phyloP scores from a whole-genome alignment of 1,140 invertebrate genomes.

The Philopotamus ludificatus region DNA sequence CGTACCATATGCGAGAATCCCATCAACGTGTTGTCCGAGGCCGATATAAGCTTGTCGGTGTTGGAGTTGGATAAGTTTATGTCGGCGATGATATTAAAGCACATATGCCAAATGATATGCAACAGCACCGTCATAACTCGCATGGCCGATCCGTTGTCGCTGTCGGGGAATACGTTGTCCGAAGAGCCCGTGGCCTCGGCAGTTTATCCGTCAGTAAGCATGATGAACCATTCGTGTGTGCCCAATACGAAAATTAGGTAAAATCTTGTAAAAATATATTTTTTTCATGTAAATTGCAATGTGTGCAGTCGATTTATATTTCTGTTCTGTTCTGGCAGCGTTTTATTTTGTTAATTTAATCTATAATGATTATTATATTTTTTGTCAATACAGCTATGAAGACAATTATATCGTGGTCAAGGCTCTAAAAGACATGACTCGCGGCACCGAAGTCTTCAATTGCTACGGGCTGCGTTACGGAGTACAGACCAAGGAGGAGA shows the following conservation, averaged over 20 bases:
- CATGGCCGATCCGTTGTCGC: neutral
- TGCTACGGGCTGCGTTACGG: slow-evolving; percentile 3
- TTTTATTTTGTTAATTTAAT: neutral
- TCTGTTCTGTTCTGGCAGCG: neutral
- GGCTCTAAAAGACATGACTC: neutral
- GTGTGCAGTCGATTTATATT: too few species aligned
- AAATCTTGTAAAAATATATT: too few species aligned
- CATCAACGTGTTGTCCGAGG: neutral
- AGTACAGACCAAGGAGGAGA: neutral
- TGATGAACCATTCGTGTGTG: slow-evolving; percentile 18
- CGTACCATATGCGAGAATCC: too few species aligned
- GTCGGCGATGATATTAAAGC: neutral
- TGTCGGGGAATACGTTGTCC: neutral
- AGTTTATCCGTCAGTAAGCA: slow-evolving; percentile 1
- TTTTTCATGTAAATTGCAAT: too few species aligned
- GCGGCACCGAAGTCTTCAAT: slow-evolving; percentile 8
- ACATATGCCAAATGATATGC: slow-evolving; percentile 13
- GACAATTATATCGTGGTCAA: neutral
- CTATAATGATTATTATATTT: neutral
- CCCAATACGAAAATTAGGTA: slow-evolving; percentile 14
- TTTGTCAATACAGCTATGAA: slow-evolving; percentile 1
- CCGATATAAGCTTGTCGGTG: neutral
- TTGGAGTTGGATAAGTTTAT: neutral
- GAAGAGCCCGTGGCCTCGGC: neutral
- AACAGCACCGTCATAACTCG: slow-evolving; percentile 1